Base-by-base conservation (phyloP, 2,888 invertebrate species). In the Leptinotarsa haldemani region DNA sequence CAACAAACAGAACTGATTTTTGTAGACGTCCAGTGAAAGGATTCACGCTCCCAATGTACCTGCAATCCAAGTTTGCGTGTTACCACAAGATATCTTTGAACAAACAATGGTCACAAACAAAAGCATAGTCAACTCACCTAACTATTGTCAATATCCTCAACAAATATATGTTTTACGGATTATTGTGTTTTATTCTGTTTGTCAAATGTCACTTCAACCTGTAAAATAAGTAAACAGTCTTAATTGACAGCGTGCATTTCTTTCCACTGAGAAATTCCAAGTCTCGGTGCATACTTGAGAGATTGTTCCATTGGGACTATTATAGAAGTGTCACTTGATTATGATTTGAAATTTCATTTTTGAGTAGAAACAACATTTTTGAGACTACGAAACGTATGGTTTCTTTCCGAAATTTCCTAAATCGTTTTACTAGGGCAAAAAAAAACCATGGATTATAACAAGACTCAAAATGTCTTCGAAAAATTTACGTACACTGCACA, bases 151-250 rank as follows among this genome's bases (percentile, higher is more conserved):
- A 86, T 86, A 86, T 83, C 84, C 83, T 83, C 83, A 83, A 83
- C 83, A 85, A 86, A 86, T 87, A 86, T 86, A 82, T 86, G 81
- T 82, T 84, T 84, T 87, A 84, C 84, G 84, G 86, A 87, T 86
- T 85, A 84, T 85, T 84, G 84, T 86, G 85, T 86, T 86, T 87
- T 86, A 85, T 84, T 84, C 82, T 86, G 83, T 87, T 86, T 85
- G 84, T 83, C 81, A 77, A 85, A 86, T 85, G 87, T 86, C 87
- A 87, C 86, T 84, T 84, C 82, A 84, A 83, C 83, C 86, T 84
- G 85, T 86, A 81, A 82, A 81, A 81, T 80, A 81, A 78, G 80
- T 79, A 82, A 82, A 82, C 80, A 82, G 65, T 76, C 76, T 78
- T 80, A 79, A 80, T 79, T 80, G 79, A 79, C 75, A 80, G 79